These are phyloP conservation scores for Indicator maculatus DNA, from an alignment of 2,113 vertebrate genomes.

Conservation along the genomic window DNA sequence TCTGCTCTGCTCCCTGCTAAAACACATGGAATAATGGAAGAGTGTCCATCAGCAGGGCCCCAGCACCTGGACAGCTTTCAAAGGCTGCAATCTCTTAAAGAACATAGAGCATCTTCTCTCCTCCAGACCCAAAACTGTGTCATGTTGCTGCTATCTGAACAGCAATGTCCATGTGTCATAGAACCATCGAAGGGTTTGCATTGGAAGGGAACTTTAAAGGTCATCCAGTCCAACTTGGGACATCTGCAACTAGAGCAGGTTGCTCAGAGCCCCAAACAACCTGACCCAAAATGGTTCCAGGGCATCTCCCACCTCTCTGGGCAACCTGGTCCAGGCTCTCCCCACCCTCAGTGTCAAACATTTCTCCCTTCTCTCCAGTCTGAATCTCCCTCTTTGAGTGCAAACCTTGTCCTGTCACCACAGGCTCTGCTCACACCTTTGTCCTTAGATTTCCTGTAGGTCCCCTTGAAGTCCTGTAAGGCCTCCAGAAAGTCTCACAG, in stretches of 20 bases:
- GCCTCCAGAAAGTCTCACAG: neutral
- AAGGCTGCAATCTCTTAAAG: slow-evolving; percentile 16
- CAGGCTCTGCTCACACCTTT: neutral
- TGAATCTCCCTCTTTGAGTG: neutral
- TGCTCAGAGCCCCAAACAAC: neutral
- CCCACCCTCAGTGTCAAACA: neutral
- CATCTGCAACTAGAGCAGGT: neutral
- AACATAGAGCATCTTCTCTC: neutral
- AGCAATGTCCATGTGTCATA: neutral
- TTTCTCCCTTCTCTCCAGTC: neutral
- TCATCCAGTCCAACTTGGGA: neutral
- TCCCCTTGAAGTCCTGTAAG: neutral
- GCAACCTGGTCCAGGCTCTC: neutral
- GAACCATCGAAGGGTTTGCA: neutral
- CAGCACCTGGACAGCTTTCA: neutral
- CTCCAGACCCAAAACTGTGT: neutral
- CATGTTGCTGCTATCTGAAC: neutral
- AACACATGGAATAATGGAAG: slow-evolving; percentile 67
- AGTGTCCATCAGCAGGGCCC: neutral
- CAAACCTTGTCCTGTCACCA: neutral
- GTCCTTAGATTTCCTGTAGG: neutral
- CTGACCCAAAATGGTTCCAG: neutral
- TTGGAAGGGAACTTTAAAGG: neutral
- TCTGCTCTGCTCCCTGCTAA: neutral
- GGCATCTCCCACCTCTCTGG: neutral